Base-by-base conservation (phyloP, 23 tunicate genomes). In the Botrylloides violaceus region DNA sequence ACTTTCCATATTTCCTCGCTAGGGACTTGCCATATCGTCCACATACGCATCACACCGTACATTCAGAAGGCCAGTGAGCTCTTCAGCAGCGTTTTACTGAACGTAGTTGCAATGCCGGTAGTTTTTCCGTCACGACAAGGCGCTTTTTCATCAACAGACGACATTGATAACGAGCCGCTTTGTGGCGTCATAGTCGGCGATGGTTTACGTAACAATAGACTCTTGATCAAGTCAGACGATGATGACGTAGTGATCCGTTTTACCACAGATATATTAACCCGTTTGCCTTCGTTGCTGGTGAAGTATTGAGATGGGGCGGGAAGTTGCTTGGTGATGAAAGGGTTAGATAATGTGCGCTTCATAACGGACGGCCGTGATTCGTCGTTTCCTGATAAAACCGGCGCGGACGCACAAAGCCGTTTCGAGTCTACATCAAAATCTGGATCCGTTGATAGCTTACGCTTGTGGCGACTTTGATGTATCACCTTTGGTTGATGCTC, bases 391-490 rank as follows among this genome's bases (percentile, higher is more conserved):
- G 36, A n/a, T 18, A n/a, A 35, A 68, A 68, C 57, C 0, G 74
- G 74, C 19, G 74, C 74, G 19, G 74, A 68, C n/a, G 74, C 74
- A 43, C 74, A 68, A 0, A 68, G 47, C 30, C 74, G 58, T 68
- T 68, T 68, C 32, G 47, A 55, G 15, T 36, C 57, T 9, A 68
- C 29, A 3, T 33, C 70, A 33, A 19, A 25, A 9, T 21, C 9
- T 21, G 33, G 26, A 25, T 33, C 70, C 5, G 62, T 58, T 20
- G 74, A 68, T 0, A 43, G 74, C 26, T 68, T 68, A 7, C 74
- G 74, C 37, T 68, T 68, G 20, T 29, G 70, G 20, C 24, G 9
- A 6, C 70, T 27, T 20, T 39, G 19, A n/a, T 38, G 25, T 0
- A 68, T 68, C 5, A 4, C 22, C 22, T 31, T 20, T 18, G 65